phyloP scores from a whole-genome alignment of 2,888 invertebrate genomes.

The Parnassius glacialis region DNA sequence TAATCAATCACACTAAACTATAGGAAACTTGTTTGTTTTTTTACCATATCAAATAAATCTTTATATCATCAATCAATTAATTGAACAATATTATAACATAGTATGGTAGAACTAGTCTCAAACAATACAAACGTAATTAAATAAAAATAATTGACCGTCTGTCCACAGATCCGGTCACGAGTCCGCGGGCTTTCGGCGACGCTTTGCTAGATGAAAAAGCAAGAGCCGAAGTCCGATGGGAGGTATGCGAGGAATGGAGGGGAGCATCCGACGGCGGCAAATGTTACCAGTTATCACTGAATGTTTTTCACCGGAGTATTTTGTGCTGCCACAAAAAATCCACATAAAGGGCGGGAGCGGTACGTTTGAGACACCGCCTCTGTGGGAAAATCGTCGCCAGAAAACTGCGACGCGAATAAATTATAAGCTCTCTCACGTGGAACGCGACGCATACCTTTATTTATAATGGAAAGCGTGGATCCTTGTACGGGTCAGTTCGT shows the following conservation, averaged over 20 bases:
- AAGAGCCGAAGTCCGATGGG: slow-evolving; percentile 61
- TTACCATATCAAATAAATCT: not conserved
- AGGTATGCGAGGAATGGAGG: slow-evolving; percentile 76
- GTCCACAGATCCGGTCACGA: slow-evolving; percentile 35
- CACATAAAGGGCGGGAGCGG: slow-evolving; percentile 78
- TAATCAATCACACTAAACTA: too few relatives aligned
- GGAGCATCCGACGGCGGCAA: slow-evolving; percentile 80
- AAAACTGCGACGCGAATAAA: slow-evolving; percentile 79
- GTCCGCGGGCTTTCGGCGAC: slow-evolving; percentile 41
- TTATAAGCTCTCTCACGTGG: slow-evolving; percentile 75
- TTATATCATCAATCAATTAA: not conserved
- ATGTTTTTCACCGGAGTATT: slow-evolving; percentile 79
- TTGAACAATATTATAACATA: too few relatives aligned
- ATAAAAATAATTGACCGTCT: slow-evolving; percentile 38
- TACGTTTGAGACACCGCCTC: slow-evolving; percentile 78
- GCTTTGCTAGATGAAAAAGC: slow-evolving; percentile 74
- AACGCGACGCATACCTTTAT: slow-evolving; percentile 56
- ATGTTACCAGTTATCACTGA: slow-evolving; percentile 81
- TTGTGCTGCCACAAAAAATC: slow-evolving; percentile 73
- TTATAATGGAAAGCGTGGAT: slow-evolving; percentile 50
- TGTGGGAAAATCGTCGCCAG: slow-evolving; percentile 81
- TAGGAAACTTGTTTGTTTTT: too few relatives aligned
- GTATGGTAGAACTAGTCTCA: slow-evolving; percentile 1
- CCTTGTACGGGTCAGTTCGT: slow-evolving; percentile 24
- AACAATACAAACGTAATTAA: slow-evolving; percentile 31